These are phyloP conservation scores for Mamestra configurata DNA, from an alignment of 1,140 invertebrate genomes.

Conservation along the genomic window DNA sequence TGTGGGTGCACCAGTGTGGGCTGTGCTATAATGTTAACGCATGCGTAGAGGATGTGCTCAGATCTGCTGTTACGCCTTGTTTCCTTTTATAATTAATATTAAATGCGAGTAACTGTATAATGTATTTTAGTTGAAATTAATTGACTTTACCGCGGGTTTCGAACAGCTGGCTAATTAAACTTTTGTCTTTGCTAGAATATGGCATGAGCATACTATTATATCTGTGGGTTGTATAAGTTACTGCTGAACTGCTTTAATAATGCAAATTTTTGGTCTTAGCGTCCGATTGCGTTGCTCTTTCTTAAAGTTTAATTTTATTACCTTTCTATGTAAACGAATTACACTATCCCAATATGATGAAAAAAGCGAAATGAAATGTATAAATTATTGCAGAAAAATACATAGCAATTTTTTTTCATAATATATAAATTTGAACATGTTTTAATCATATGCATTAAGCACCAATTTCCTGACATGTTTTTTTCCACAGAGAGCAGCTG, in stretches of 20 bases:
- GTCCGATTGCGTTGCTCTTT: not conserved
- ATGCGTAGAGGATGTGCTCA: conserved; percentile 6
- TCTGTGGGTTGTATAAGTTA: conserved; percentile 29
- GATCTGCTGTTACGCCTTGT: not conserved
- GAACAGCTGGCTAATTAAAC: conserved; percentile 22
- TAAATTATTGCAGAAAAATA: not conserved
- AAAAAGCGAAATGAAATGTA: not conserved
- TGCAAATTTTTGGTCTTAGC: not conserved
- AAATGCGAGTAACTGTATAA: conserved; percentile 7
- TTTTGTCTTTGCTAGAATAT: conserved; percentile 22
- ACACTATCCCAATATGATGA: not conserved
- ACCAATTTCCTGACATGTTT: not conserved
- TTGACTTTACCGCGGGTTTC: conserved; percentile 1
- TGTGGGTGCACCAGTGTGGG: too few species aligned
- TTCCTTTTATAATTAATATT: not conserved
- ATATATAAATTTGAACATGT: not conserved
- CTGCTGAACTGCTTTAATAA: conserved; percentile 35
- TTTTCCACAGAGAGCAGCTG: not conserved
- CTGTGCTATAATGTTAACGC: not conserved
- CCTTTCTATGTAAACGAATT: not conserved
- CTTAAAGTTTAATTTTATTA: too few species aligned
- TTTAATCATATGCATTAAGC: not conserved
- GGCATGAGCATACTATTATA: not conserved
- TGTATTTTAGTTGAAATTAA: not conserved
- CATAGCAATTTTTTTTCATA: not conserved